Conservation (phyloP, 1,140 invertebrate genomes). For the Polypedilum vanderplanki region DNA sequence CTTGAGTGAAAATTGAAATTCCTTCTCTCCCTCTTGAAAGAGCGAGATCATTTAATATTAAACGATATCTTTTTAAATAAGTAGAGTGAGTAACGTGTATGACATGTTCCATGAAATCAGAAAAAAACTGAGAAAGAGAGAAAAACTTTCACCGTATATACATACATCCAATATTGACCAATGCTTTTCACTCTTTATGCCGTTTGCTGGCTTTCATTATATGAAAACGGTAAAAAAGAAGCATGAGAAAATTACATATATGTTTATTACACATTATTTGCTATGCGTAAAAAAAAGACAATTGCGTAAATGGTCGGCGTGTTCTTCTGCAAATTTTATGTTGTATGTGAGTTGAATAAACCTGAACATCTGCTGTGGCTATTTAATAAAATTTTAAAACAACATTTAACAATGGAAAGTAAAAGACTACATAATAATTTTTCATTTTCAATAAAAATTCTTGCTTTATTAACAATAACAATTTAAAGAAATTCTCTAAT, state of each 20-base stretch:
- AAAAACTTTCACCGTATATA: not conserved
- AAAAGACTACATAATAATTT: too few species aligned
- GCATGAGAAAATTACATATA: not conserved
- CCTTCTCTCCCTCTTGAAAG: too few species aligned
- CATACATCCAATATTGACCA: not conserved
- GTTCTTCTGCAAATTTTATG: not conserved
- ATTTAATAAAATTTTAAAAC: too few species aligned
- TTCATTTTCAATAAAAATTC: not conserved
- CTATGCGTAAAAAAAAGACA: not conserved
- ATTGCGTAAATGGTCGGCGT: not conserved
- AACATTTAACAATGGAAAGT: too few species aligned
- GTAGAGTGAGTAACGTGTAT: conserved; percentile 12
- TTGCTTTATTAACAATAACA: conserved; percentile 19
- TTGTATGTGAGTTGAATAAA: too few species aligned
- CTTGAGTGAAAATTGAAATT: not conserved
- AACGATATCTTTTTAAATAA: not conserved
- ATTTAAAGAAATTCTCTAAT: not conserved
- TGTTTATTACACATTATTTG: too few species aligned
- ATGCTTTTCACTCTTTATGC: not conserved
- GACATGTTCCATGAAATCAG: not conserved
- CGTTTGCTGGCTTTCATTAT: not conserved
- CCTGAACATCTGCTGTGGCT: too few species aligned
- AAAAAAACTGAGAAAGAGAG: not conserved
- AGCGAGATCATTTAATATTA: not conserved
- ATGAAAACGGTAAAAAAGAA: conserved; percentile 7